Base-by-base conservation (phyloP, 2,888 invertebrate genomes). In the Doris montereyensis region DNA sequence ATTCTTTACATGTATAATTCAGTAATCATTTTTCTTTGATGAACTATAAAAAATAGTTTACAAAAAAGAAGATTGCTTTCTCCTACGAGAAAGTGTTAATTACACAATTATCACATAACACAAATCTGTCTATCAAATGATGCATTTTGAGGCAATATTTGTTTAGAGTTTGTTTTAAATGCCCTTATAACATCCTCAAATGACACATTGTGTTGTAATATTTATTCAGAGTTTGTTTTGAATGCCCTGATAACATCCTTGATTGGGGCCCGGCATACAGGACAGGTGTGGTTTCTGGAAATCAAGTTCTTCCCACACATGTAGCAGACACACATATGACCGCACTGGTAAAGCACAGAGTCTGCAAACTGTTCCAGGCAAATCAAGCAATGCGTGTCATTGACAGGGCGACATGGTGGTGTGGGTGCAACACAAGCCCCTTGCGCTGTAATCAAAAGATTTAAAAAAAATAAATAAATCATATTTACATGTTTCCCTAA, bases 301-400 rank as follows among this genome's bases (percentile, higher is more conserved):
- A 87, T 83, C 41, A 91, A 86, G 73, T 88, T 85, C 72, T 88
- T 82, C 1, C 90, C 90, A 84, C 91, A 91, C n/a, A 83, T 81
- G 81, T 86, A 89, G 78, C 91, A 91, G 17, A 90, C 85, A 79
- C 91, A 91, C 85, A 91, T 87, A 81, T 91, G 91, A 26, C 91
- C 91, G 86, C 91, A 91, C 84, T 90, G 89, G 80, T 91, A 91
- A 26, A 91, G 85, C 13, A 91, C 89, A 1, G 89, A 86, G 84
- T 91, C 90, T 24, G 88, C 86, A 62, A 83, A 82, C 28, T 84
- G 86, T 34, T 89, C 90, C 78, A 90, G 84, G 77, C 91, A 91
- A 70, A 91, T 90, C 26, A 90, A 81, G 82, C 91, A 91, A 73
- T 88, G 87, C 0, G 86, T 85, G 82, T 89, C 89, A 77, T 83